Evolutionary conservation across 2,113 vertebrate genomes (phyloP), one percentile per base, ranked within the genome.

Genomic region (Neolamprologus modestus): DNA sequence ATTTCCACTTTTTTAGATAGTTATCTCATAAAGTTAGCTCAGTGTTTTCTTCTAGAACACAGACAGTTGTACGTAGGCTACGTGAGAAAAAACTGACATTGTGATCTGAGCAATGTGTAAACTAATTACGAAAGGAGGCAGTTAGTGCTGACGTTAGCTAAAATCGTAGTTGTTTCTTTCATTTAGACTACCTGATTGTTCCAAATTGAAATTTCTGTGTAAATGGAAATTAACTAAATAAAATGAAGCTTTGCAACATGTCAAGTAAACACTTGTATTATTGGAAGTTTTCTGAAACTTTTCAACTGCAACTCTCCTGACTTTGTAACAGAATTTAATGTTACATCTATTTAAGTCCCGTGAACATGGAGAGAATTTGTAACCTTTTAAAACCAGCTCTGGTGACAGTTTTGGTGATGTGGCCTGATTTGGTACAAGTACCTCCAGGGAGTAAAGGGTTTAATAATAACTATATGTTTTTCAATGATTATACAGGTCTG

Each of bases 301-400:
- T 63, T 63, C 16, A 0, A 63, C 28, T 2, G 5, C 28, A 63
- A 0, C 9, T 63, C 16, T 63, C 59, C 59, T 33, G 59, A 63
- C 59, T 63, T 63, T 63, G 16, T 33, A 33, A 63, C 59, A 61
- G 57, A 19, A 61, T 61, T 33, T 61, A 33, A 61, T 61, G 57
- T 61, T 33, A 33, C 57, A 61, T 61, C 57, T 61, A 19, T 61
- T 4, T 0, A 61, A 61, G 28, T 61, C 16, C 57, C 3, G 3
- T 33, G 57, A 61, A 61, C 28, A 33, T 19, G 28, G 0, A 61
- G 28, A 61, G 28, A 33, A 33, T 61, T 4, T 61, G 28, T 19
- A 61, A 19, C 28, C 57, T 61, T 61, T 61, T 17, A 61, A 61
- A 61, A 33, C 5, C 16, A 33, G 57, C 57, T 61, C 57, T 61